phyloP scores from a whole-genome alignment of 2,113 vertebrate species.

The Cyprichromis sp. region DNA sequence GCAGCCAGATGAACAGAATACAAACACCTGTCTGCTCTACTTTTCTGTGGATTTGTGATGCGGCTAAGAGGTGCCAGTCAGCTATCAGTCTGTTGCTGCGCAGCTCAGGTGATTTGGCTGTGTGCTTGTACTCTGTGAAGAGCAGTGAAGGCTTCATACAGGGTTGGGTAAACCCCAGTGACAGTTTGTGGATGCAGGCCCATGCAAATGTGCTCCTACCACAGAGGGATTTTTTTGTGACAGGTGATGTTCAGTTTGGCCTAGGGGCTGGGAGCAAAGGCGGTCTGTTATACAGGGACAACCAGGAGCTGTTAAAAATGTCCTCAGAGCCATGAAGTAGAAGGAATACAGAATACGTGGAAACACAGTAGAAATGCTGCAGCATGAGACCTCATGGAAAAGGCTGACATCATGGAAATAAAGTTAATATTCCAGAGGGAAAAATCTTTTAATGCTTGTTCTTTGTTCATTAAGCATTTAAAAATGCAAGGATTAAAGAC shows the following conservation, averaged over 20 bases:
- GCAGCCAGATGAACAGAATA: slow-evolving; percentile 27
- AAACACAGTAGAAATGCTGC: not conserved
- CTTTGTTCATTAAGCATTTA: not conserved
- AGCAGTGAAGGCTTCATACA: not conserved
- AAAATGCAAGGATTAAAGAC: not conserved
- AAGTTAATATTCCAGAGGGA: not conserved
- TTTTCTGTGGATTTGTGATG: slow-evolving; percentile 28
- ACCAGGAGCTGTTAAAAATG: not conserved
- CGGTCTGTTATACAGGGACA: slow-evolving; percentile 37
- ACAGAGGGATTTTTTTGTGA: not conserved
- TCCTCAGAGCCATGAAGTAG: not conserved
- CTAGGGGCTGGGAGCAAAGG: slow-evolving; percentile 26
- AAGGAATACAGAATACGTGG: not conserved
- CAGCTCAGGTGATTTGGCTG: slow-evolving; percentile 12
- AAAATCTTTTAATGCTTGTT: not conserved
- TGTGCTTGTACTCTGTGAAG: not conserved
- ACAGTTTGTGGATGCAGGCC: slow-evolving; percentile 49
- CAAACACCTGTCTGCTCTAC: slow-evolving; percentile 52
- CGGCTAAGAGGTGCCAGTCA: slow-evolving; percentile 24
- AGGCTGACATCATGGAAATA: not conserved
- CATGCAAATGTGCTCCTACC: slow-evolving; percentile 61
- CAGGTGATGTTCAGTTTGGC: slow-evolving; percentile 62
- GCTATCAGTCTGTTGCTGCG: not conserved
- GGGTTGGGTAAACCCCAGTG: slow-evolving; percentile 24
- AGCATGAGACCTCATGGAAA: not conserved